phyloP scores from a whole-genome alignment of 2,113 vertebrate species.

The Collichthys lucidus region DNA sequence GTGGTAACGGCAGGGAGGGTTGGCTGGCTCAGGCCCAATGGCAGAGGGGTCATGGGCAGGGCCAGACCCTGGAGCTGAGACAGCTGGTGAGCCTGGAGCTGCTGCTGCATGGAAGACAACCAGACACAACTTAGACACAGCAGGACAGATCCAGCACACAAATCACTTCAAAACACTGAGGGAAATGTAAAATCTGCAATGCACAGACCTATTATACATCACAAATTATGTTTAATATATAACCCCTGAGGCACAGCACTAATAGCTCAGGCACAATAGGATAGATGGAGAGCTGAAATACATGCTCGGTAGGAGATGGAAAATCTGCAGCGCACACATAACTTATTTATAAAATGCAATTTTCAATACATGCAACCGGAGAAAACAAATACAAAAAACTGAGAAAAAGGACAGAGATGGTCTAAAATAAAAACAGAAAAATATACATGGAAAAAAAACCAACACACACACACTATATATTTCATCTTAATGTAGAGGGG shows the following conservation, averaged over 20 bases:
- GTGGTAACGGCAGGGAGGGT: conserved; percentile 91
- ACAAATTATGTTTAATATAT: conserved; percentile 39
- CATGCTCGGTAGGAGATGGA: conserved; percentile 9
- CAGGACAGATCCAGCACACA: conserved; percentile 11
- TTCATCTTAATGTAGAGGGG: conserved; percentile 5
- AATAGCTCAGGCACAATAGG: conserved; percentile 24
- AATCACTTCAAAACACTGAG: conserved; percentile 40
- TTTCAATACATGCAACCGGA: conserved; percentile 25
- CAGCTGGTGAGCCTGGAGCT: conserved; percentile 99
- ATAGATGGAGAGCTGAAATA: conserved; percentile 26
- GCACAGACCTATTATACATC: conserved; percentile 20
- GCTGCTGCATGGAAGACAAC: conserved; percentile 90
- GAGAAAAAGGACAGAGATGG: background rate
- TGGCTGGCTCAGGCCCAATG: conserved; percentile 92
- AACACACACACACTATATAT: background rate
- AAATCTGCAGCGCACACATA: conserved; percentile 23
- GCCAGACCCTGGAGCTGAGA: conserved; percentile 98
- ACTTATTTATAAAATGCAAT: conserved; percentile 41
- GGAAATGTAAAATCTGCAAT: conserved; percentile 9
- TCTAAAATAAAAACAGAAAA: background rate
- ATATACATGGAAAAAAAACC: background rate
- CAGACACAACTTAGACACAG: conserved; percentile 62
- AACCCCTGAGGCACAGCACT: conserved; percentile 23
- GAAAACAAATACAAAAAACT: conserved; percentile 13
- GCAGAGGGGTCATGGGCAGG: conserved; percentile 94